Conservation (phyloP, 1,140 invertebrate species). For the Heliconius himera region DNA sequence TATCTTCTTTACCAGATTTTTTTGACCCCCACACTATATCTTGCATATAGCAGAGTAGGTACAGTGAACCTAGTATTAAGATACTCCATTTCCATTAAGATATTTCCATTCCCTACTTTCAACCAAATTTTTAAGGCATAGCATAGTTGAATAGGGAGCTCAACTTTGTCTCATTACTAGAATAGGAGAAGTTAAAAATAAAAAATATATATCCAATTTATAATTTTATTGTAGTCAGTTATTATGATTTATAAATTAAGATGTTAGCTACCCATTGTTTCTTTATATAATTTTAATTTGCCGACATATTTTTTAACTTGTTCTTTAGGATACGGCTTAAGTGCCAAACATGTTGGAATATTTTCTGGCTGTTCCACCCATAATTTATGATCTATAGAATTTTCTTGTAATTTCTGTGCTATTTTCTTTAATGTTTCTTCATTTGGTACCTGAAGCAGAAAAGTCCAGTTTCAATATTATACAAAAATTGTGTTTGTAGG, state of each 20-base stretch:
- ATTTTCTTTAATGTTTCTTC: constrained; percentile 88
- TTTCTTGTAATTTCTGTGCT: constrained; percentile 85
- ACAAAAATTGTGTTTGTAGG: neutral
- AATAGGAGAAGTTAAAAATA: too few species aligned
- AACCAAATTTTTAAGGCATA: too few species aligned
- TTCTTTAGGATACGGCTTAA: constrained; percentile 95
- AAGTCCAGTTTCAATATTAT: neutral
- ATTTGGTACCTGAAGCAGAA: constrained; percentile 85
- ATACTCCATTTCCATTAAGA: too few species aligned
- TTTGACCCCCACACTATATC: too few species aligned
- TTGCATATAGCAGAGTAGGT: too few species aligned
- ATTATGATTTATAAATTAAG: neutral
- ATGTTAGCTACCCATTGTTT: constrained; percentile 16
- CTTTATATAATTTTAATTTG: constrained; percentile 90
- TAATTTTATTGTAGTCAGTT: too few species aligned
- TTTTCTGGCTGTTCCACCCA: constrained; percentile 99
- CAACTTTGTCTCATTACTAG: too few species aligned
- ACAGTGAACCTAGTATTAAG: too few species aligned
- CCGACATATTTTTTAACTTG: constrained; percentile 93
- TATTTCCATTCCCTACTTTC: too few species aligned
- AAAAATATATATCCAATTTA: too few species aligned
- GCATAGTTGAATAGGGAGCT: too few species aligned
- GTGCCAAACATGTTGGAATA: constrained; percentile 95
- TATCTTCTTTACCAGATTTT: too few species aligned
- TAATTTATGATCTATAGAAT: constrained; percentile 92